phyloP scores from a whole-genome alignment of 2,888 invertebrate species.

The Xanthorhoe spadicearia region DNA sequence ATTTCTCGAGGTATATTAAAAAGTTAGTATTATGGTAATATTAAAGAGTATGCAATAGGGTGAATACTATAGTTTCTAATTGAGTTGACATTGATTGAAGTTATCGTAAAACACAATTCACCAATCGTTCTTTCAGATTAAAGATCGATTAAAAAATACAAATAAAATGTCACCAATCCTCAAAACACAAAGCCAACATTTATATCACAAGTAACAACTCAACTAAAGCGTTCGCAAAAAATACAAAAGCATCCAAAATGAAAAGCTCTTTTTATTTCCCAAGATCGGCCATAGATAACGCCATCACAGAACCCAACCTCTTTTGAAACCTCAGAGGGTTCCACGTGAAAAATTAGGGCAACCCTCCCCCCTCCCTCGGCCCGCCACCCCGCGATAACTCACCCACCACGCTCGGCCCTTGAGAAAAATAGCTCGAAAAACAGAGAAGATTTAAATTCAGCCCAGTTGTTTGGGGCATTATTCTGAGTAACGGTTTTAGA shows the following conservation, averaged over 20 bases:
- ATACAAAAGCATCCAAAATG: conserved; percentile 42
- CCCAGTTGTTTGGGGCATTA: conserved; percentile 56
- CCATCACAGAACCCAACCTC: conserved; percentile 57
- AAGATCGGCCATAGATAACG: conserved; percentile 46
- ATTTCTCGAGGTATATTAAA: too few relatives aligned
- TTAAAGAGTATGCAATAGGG: too few relatives aligned
- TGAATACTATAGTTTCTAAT: too few relatives aligned
- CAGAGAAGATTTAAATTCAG: conserved; percentile 75
- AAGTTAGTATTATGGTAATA: too few relatives aligned
- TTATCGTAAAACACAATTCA: too few relatives aligned
- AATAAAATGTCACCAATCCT: not conserved
- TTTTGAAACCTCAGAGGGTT: conserved; percentile 67
- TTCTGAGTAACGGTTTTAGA: conserved; percentile 47
- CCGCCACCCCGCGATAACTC: conserved; percentile 59
- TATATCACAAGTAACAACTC: conserved; percentile 6
- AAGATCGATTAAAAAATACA: not conserved
- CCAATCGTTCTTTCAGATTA: too few relatives aligned
- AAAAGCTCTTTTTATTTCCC: conserved; percentile 41
- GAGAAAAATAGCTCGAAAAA: conserved; percentile 83
- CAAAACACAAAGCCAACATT: conserved; percentile 7
- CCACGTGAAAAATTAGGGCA: conserved; percentile 79
- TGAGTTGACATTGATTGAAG: too few relatives aligned
- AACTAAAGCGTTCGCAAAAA: conserved; percentile 26
- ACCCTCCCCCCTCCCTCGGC: conserved; percentile 52
- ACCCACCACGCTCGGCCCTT: conserved; percentile 73